Percentiles rank a stretch among this genome's conserved stretches.
These are phyloP conservation scores for Ormyrus labotus DNA, from an alignment of 2,888 invertebrate genomes.

Conservation along the genomic window DNA sequence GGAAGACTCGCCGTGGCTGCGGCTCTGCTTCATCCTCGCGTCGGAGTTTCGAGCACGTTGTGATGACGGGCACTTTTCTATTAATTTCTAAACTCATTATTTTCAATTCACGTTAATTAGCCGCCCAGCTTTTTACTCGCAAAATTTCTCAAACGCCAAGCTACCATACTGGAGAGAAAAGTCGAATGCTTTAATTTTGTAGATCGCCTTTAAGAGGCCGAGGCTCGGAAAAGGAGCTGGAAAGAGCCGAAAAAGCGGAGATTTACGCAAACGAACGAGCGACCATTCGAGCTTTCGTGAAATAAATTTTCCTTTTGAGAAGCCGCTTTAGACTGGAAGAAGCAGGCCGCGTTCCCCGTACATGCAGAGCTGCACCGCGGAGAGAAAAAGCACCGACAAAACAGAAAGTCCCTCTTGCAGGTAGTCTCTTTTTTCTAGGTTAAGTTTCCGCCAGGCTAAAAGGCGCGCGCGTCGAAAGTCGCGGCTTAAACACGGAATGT, in stretches of 20 bases:
- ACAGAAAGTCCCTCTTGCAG: slow-evolving; percentile 1
- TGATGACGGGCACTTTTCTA: too few species aligned
- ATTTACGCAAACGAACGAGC: slow-evolving; percentile 19
- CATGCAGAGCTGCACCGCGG: neutral
- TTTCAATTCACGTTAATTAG: neutral
- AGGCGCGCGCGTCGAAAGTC: slow-evolving; percentile 37
- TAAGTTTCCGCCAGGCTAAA: slow-evolving; percentile 41
- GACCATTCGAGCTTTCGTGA: slow-evolving; percentile 26
- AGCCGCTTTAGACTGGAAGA: too few species aligned
- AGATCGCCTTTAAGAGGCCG: neutral
- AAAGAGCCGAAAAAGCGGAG: neutral
- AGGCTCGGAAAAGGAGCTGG: neutral
- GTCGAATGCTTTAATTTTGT: neutral
- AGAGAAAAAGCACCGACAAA: neutral
- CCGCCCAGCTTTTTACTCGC: neutral
- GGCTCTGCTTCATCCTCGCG: neutral
- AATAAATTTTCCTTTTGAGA: slow-evolving; percentile 14
- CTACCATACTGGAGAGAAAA: neutral
- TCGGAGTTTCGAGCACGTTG: too few species aligned
- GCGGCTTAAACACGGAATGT: slow-evolving; percentile 38
- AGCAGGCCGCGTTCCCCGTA: neutral
- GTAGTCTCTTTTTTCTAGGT: slow-evolving; percentile 38
- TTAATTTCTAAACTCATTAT: neutral
- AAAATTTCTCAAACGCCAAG: neutral
- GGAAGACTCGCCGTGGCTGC: neutral